Evolutionary conservation across 2,888 invertebrate genomes (phyloP), one percentile per base, ranked within the genome.

Genomic region (Ornithoptera priamus): DNA sequence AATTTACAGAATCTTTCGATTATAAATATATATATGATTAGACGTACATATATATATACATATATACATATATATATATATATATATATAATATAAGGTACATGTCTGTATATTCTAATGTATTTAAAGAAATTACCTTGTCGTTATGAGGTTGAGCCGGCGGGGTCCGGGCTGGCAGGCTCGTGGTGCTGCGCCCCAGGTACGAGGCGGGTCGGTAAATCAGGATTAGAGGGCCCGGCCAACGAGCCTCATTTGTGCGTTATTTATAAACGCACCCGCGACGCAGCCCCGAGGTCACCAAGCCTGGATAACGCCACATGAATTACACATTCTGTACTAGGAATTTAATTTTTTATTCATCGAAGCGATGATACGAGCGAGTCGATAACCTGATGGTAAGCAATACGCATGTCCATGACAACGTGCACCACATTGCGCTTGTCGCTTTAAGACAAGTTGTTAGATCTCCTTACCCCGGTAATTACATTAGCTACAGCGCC

Each of bases 191-290:
- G 76, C 81, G 75, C 82, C 76, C 78, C 85, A 78, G 84, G 87
- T 80, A 79, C 75, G 82, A n/a, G 53, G 53, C n/a, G 53, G 10
- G 39, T 80, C 85, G 77, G 84, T 91, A 90, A 91, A 91, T 91
- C 91, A 91, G 89, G 89, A 88, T 91, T 91, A 91, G 82, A 79
- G 75, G 72, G 71, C 75, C 78, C 77, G 79, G 76, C 84, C 85
- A 84, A 84, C 83, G 82, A 85, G 85, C 72, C 87, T 88, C 89
- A 86, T 91, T 90, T 88, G 83, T 82, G 81, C 71, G 87, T 89
- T 89, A 91, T 91, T 90, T 90, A 90, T 90, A 88, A 82, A 85
- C 81, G 83, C 85, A 86, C 85, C 83, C 78, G 75, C 76, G 50
- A 75, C 76, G 74, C 65, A 74, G 69, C 66, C 68, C 69, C 76